phyloP scores from a whole-genome alignment of 2,888 invertebrate genomes.

The Anoplius nigerrimus region DNA sequence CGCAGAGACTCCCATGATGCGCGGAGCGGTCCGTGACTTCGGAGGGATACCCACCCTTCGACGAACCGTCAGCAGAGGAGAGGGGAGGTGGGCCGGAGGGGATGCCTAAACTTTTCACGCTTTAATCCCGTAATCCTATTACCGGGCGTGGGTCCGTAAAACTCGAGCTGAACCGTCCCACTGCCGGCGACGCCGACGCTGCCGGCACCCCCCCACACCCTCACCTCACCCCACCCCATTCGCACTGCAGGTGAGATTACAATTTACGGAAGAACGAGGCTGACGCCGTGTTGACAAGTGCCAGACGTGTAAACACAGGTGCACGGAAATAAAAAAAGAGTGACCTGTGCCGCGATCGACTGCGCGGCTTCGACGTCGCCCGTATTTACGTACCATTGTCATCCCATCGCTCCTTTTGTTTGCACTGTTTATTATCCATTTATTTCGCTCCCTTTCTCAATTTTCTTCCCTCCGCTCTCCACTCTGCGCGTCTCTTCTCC shows the following conservation, averaged over 20 bases:
- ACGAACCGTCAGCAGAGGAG: conserved; percentile 9
- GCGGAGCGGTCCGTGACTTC: no score
- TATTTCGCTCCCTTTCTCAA: conserved; percentile 16
- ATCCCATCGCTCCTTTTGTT: conserved; percentile 36
- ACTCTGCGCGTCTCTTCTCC: conserved; percentile 8
- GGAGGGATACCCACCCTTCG: not conserved
- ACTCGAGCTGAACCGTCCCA: conserved; percentile 32
- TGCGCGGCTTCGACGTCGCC: conserved; percentile 27
- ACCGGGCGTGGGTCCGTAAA: conserved; percentile 53
- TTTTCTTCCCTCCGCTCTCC: conserved; percentile 24
- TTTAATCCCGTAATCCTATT: conserved; percentile 63
- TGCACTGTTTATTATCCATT: conserved; percentile 37
- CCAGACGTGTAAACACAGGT: conserved; percentile 64
- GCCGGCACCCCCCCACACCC: no score
- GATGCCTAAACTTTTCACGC: conserved; percentile 51
- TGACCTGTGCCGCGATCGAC: conserved; percentile 48
- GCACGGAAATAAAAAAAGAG: conserved; percentile 36
- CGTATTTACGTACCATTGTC: conserved; percentile 52
- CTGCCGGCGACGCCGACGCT: conserved; percentile 22
- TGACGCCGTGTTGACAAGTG: conserved; percentile 55
- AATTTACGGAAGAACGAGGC: conserved; percentile 24
- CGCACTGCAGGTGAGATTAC: no score
- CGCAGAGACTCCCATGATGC: no score
- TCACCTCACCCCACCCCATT: not conserved
- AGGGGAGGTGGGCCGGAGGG: not conserved